Conservation (phyloP, 2,888 invertebrate species). For the Torymus aiolomorphi region DNA sequence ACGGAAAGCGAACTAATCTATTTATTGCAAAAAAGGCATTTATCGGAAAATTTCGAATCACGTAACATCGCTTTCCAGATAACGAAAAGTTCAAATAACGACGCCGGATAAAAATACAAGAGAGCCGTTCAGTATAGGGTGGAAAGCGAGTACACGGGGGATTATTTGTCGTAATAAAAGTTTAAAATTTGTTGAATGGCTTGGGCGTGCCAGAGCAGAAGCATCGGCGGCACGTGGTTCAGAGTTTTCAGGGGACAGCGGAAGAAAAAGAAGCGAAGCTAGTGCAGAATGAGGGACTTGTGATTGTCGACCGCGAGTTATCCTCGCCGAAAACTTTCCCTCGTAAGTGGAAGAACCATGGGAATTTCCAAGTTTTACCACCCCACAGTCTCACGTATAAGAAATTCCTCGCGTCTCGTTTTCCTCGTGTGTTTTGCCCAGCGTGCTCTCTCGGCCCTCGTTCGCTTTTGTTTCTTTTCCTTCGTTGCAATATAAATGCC, state of each 20-base stretch:
- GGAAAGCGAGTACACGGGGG: conserved; percentile 22
- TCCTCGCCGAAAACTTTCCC: conserved; percentile 57
- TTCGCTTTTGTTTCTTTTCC: neutral
- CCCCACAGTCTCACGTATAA: conserved; percentile 7
- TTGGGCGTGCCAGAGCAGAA: conserved; percentile 33
- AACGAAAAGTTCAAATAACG: conserved; percentile 17
- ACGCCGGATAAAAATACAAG: conserved; percentile 18
- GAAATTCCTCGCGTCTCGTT: conserved; percentile 21
- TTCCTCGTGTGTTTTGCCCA: conserved; percentile 25
- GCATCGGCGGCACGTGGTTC: neutral
- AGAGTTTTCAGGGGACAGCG: too few species aligned
- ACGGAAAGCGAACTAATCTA: neutral
- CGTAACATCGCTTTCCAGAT: conserved; percentile 27
- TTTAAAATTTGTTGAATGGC: conserved; percentile 54
- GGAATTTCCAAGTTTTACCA: conserved; percentile 55
- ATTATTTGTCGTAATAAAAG: conserved; percentile 56
- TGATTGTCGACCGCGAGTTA: conserved; percentile 61
- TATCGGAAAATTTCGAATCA: conserved; percentile 23
- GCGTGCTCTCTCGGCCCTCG: neutral
- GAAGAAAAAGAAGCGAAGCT: conserved; percentile 28
- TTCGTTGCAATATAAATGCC: conserved; percentile 14
- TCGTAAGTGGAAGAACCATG: conserved; percentile 44
- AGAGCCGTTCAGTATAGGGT: neutral
- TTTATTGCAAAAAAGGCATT: neutral
- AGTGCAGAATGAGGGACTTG: conserved; percentile 61